These are phyloP conservation scores for Erinaceus europaeus DNA, from an alignment of 2,113 vertebrate genomes.

Conservation along the genomic window DNA sequence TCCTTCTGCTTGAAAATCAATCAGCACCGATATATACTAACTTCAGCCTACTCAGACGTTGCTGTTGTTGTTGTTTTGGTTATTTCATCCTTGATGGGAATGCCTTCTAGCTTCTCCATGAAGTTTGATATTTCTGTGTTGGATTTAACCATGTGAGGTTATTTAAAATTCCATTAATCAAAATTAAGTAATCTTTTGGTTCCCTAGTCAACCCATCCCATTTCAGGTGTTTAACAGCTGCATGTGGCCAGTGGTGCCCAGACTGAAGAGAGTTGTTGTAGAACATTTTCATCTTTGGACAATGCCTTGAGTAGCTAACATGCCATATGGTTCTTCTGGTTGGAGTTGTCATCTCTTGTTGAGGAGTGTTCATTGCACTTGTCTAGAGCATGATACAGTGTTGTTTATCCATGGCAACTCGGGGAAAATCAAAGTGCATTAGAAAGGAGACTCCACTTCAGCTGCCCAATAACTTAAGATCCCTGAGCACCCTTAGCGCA, in stretches of 20 bases:
- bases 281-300: not conserved
- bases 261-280: rapidly evolving
- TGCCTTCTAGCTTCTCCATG: not conserved
- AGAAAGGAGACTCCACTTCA: not conserved
- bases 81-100: not conserved
- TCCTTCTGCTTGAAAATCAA: not conserved
- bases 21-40: not conserved
- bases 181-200: not conserved
- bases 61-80: not conserved
- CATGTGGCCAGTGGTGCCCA: not conserved
- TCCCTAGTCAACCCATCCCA: not conserved
- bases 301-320: not conserved
- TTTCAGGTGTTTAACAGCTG: not conserved
- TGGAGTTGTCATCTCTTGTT: not conserved
- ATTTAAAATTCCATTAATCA: not conserved
- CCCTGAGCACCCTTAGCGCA: not conserved
- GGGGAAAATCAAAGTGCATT: not conserved
- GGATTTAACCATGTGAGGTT: not conserved
- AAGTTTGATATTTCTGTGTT: not conserved
- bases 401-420: not conserved
- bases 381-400: not conserved
- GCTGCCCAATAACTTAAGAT: not conserved
- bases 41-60: not conserved
- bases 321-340: not conserved
- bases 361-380: not conserved